phyloP scores from a whole-genome alignment of 2,113 vertebrate genomes.

The Microcebus tavaratra region DNA sequence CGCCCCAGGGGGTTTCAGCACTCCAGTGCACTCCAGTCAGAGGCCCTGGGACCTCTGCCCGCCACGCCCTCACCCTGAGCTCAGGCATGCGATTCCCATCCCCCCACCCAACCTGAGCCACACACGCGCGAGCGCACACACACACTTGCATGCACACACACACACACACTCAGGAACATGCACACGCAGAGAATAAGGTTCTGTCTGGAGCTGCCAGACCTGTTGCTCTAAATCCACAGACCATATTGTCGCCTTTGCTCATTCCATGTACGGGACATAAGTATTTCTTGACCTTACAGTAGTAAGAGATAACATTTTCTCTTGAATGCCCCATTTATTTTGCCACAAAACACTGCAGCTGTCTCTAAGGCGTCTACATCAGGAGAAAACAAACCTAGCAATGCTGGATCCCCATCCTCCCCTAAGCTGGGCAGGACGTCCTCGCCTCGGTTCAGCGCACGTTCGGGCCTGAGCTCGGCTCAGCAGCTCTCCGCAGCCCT shows the following conservation, averaged over 20 bases:
- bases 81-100: neutral
- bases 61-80: neutral
- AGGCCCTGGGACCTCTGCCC: fast-evolving
- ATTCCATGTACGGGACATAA: neutral
- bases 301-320: neutral
- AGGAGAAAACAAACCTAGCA: neutral
- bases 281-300: neutral
- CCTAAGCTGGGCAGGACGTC: neutral
- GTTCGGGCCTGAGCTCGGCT: neutral
- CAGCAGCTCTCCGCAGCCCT: neutral
- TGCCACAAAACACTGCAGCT: neutral
- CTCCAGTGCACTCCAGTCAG: fast-evolving
- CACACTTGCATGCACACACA: neutral
- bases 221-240: neutral
- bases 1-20: neutral
- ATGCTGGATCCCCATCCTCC: neutral
- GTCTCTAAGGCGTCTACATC: neutral
- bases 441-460: neutral
- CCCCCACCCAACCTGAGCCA: neutral
- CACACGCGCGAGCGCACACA: too few relatives aligned
- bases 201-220: neutral
- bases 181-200: neutral
- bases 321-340: neutral
- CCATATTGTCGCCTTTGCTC: neutral
- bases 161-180: neutral